Conservation (phyloP, 2,797 vertebrate species). For the Anas georgica region DNA sequence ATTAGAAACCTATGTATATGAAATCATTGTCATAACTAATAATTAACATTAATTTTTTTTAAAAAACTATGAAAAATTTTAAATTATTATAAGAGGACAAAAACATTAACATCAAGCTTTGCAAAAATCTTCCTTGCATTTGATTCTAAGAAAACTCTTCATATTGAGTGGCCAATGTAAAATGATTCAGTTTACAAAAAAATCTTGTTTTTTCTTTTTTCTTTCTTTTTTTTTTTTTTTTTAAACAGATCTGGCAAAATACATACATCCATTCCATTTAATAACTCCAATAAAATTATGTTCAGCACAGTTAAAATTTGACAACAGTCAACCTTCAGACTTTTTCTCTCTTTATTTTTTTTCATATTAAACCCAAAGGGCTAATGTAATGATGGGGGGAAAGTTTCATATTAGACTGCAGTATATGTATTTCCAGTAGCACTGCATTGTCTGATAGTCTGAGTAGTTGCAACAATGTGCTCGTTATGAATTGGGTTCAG, state of each 20-base stretch:
- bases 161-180: slow-evolving; percentile 68
- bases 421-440: slow-evolving; percentile 94
- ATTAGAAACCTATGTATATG: slow-evolving; percentile 77
- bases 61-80: slow-evolving; percentile 80
- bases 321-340: slow-evolving; percentile 78
- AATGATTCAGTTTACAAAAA: slow-evolving; percentile 72
- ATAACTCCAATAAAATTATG: slow-evolving; percentile 78
- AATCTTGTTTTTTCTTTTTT: not conserved
- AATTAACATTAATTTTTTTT: slow-evolving; percentile 79
- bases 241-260: slow-evolving; percentile 75
- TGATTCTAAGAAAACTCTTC: slow-evolving; percentile 73
- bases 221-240: not conserved
- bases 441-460: slow-evolving; percentile 96
- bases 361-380: slow-evolving; percentile 73
- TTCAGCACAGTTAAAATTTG: slow-evolving; percentile 80
- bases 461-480: slow-evolving; percentile 89
- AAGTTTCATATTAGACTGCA: slow-evolving; percentile 84
- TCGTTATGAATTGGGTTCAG: slow-evolving; percentile 90
- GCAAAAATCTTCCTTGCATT: slow-evolving; percentile 79
- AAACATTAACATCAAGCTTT: slow-evolving; percentile 76
- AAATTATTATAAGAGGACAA: slow-evolving; percentile 79
- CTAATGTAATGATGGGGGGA: slow-evolving; percentile 56
- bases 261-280: slow-evolving; percentile 79
- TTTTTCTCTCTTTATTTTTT: slow-evolving; percentile 59
- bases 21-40: slow-evolving; percentile 79